Base-by-base conservation (phyloP, 2,113 vertebrate species). In the Amazona guildingii region DNA sequence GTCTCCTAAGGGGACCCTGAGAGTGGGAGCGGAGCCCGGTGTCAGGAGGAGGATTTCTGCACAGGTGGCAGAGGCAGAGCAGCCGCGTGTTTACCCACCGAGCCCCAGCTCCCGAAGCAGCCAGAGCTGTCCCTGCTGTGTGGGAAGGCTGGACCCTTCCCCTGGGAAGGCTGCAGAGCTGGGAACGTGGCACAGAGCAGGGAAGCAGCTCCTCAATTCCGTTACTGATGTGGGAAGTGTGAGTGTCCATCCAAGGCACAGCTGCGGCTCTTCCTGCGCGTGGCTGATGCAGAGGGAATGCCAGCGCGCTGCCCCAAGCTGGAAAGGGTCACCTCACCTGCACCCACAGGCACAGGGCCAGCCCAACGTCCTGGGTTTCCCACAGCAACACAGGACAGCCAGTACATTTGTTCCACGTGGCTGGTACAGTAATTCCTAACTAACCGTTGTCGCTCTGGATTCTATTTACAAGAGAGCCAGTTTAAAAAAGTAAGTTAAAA, bases 401-500 rank as follows among this genome's bases (percentile, higher is more conserved):
- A 76, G 61, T 83, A 94, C 63, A 72, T 93, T 94, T 83, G 73
- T 90, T 92, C 88, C 83, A 83, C 37, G 90, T 72, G 88, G 84
- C 87, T 27, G 18, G 90, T 64, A 94, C 86, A 95, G 64, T 83
- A 86, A 69, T 90, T 94, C 83, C 76, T 89, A 91, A 57, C 74
- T 87, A 86, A 93, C 91, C 94, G 79, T 54, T 6, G 24, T 78
- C 68, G 88, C 64, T 69, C 83, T 95, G 90, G 79, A 95, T 74
- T 92, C 94, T 97, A 97, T 97, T 97, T 97, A 97, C 97, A 97
- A 93, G 86, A 94, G 84, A 93, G 88, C 84, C 92, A 95, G 95
- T 75, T 92, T 97, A 96, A 96, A 96, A 97, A 97, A 96, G 57
- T 86, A 96, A 97, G 95, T 96, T 97, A 96, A 97, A 97, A 98